Evolutionary conservation across 1,140 invertebrate species (phyloP).

Genomic region (Zaprionus vittiger): DNA sequence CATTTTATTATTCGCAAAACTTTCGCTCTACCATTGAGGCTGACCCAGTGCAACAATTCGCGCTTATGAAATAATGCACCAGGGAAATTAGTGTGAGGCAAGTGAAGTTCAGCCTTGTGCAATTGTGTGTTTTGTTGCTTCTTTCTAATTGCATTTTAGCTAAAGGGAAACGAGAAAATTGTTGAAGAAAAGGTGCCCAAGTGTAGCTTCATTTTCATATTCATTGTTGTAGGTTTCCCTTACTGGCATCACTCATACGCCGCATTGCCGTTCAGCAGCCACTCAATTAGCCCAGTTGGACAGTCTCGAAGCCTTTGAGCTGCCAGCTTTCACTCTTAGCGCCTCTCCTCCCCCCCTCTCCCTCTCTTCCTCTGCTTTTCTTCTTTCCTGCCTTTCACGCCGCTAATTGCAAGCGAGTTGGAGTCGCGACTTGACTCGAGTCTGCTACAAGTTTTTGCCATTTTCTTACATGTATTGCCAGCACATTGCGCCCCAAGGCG

Average conservation of each 20-base stretch:
- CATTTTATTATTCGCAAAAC: constrained; percentile 45
- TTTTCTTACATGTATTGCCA: constrained; percentile 63
- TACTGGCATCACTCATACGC: constrained; percentile 41
- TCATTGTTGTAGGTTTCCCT: neutral
- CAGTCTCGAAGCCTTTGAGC: constrained; percentile 29
- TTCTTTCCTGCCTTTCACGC: constrained; percentile 20
- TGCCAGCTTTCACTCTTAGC: constrained; percentile 4
- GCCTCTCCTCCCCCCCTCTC: neutral
- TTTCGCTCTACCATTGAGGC: constrained; percentile 55
- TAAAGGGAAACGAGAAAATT: neutral
- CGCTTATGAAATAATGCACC: constrained; percentile 64
- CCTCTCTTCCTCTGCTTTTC: neutral
- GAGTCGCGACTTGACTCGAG: constrained; percentile 23
- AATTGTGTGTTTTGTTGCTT: neutral
- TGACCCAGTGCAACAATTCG: constrained; percentile 22
- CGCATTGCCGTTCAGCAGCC: constrained; percentile 12
- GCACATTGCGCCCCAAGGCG: constrained; percentile 52
- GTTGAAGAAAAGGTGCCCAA: neutral
- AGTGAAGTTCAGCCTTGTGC: neutral
- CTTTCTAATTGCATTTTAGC: neutral
- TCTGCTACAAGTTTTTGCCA: constrained; percentile 73
- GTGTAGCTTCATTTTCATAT: neutral
- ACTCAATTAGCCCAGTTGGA: constrained; percentile 60
- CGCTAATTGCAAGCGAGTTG: constrained; percentile 57
- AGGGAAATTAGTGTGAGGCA: constrained; percentile 67